Evolutionary conservation across 2,888 invertebrate species (phyloP), one percentile per base, ranked within the genome.

Genomic region (Schizaphis graminum): DNA sequence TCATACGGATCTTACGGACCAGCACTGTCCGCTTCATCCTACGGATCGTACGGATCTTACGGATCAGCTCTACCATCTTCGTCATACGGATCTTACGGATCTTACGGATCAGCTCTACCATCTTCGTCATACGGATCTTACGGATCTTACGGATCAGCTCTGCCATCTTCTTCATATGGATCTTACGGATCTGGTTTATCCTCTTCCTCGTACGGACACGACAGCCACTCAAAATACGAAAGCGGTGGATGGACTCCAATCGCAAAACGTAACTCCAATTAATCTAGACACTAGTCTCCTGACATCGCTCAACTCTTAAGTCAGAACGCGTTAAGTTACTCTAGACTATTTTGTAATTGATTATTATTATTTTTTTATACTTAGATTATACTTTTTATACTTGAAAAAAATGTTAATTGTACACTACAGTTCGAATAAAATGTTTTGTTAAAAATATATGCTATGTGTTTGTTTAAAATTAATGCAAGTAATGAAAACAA

Each of bases 321-420:
- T 89, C 89, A 89, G 44, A 21, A n/a, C 28, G 44, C 47, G 89
- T 89, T 57, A 89, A 21, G 67, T 41, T 28, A n/a, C 56, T 28
- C 77, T 91, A 28, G 57, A 86, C 56, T 84, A 26, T 49, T 89
- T 89, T 87, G 24, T 56, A 91, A 85, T 53, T 92, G 21, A 61
- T 61, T 61, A 57, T 92, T 87, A 89, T 89, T 89, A 44, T n/a
- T 84, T 28, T 84, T 89, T 56, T 93, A 61, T 91, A 86, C 89
- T 61, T 94, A 90, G 84, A 67, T 85, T 94, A 61, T 86, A 61
- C 10, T 90, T 94, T 90, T 94, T 90, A 94, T 90, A 90, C 90
- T 49, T 86, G 24, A 85, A 86, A 28, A 28, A 85, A 49, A 57
- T 90, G 47, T 89, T 57, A 57, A 89, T n/a, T 89, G 89, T 93